Conservation (phyloP, 2,113 vertebrate genomes). For the Corvus hawaiiensis region DNA sequence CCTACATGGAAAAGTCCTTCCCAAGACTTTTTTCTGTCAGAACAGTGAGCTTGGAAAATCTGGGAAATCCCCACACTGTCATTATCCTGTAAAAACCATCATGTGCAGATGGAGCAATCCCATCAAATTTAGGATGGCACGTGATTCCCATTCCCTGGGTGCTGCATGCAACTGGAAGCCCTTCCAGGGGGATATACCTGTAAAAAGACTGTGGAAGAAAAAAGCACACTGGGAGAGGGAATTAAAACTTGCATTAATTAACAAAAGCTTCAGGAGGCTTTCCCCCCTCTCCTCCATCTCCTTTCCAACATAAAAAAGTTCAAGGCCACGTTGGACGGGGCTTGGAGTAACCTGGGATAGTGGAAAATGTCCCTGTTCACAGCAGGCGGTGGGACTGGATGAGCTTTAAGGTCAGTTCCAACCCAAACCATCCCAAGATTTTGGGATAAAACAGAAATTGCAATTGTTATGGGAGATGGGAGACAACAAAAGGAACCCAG, state of each 20-base stretch:
- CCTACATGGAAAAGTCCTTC: neutral
- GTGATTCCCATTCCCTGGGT: rapidly evolving
- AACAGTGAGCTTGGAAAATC: neutral
- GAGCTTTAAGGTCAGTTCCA: neutral
- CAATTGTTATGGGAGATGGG: neutral
- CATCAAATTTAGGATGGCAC: neutral
- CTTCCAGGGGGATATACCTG: rapidly evolving
- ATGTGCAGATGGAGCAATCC: neutral
- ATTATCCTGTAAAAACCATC: neutral
- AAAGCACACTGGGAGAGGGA: neutral
- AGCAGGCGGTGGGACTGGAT: neutral
- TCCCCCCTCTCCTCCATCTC: neutral
- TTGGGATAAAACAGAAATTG: neutral
- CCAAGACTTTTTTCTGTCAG: neutral
- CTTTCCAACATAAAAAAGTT: neutral
- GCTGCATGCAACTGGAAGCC: neutral
- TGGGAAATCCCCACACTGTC: neutral
- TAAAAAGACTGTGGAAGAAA: neutral
- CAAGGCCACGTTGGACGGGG: neutral
- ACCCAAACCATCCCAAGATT: neutral
- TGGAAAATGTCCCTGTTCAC: neutral
- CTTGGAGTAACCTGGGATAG: neutral
- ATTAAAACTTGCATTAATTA: neutral
- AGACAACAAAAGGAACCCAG: neutral
- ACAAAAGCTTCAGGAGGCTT: neutral